Percentiles rank a stretch among this genome's conserved stretches.
These are phyloP conservation scores for Bradypodion pumilum DNA, from an alignment of 2,797 vertebrate species.

Conservation along the genomic window DNA sequence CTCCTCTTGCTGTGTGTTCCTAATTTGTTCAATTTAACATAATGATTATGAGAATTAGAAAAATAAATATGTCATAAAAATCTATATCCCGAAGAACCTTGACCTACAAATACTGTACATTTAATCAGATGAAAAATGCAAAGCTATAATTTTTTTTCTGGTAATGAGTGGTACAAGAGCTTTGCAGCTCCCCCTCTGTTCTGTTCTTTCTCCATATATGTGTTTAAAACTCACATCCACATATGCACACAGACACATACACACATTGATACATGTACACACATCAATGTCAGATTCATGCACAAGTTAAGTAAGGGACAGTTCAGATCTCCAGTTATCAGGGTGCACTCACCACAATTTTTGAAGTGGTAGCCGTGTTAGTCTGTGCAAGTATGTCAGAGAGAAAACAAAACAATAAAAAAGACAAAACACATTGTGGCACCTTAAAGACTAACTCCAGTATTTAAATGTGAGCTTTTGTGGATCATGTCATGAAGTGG, in stretches of 20 bases:
- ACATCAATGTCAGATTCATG: neutral
- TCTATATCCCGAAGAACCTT: slow-evolving; percentile 57
- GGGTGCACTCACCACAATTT: no score
- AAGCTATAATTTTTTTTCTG: slow-evolving; percentile 1
- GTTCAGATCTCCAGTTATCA: neutral
- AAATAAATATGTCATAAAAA: slow-evolving; percentile 63
- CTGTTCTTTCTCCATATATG: neutral
- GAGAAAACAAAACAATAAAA: no score
- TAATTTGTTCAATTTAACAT: slow-evolving; percentile 66
- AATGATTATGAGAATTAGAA: slow-evolving; percentile 62
- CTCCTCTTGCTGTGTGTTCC: slow-evolving; percentile 47
- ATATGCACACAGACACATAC: neutral
- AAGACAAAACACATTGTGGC: no score
- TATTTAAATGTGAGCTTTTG: no score
- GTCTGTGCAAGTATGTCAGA: no score
- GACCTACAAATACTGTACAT: slow-evolving; percentile 49
- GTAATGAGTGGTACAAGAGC: fast-evolving
- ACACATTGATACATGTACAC: neutral
- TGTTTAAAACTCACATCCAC: no score
- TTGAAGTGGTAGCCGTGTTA: no score
- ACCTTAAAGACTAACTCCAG: no score
- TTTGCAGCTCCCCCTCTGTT: neutral
- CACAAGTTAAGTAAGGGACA: neutral
- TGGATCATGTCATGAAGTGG: no score
- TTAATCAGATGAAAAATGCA: slow-evolving; percentile 47